Evolutionary conservation across 2,113 vertebrate genomes (phyloP), one percentile per base, ranked within the genome.

Genomic region (Muntiacus muntjak): DNA sequence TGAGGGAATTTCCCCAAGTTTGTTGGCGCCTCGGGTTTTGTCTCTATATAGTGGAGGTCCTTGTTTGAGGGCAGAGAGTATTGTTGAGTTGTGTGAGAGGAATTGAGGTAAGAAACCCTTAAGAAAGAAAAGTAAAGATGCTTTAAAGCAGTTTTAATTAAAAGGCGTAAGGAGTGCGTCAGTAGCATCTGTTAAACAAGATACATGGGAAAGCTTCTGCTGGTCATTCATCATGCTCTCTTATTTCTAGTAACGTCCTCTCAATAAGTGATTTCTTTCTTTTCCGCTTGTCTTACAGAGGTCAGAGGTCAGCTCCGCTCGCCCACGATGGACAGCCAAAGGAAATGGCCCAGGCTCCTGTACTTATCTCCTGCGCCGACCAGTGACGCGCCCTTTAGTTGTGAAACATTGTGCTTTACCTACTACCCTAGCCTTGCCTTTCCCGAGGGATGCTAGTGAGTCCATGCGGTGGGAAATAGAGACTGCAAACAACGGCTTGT

Each of bases 281-380:
- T 97, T 89, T 98, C 90, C 92, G 98, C 82, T 98, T 98, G n/a
- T 97, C 98, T 99, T 99, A 94, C 99, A 99, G 99, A 99, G 99
- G 99, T 98, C 99, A 99, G 99, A 99, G 99, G 95, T 98, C 99
- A 84, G 98, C 99, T 96, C 98, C 99, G 87, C 98, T 99, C 96
- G 98, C 99, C 96, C 99, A 98, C 58, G 99, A 99, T 36, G 99
- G 99, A 99, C 99, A 99, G 99, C 99, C 99, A 98, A 99, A 99
- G 98, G 99, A 99, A 98, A 99, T 99, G 97, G 98, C 99, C 97
- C 99, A 99, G 99, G 99, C 99, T 98, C 99, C 99, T 92, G 99
- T 99, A 98, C 99, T 99, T 98, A 99, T 99, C 99, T 99, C 99
- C 99, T 99, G 99, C 30, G 99, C 99, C 98, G 99, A 99, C 98